Evolutionary conservation across 2,797 vertebrate species (phyloP).

Genomic region (Botia kubotai): DNA sequence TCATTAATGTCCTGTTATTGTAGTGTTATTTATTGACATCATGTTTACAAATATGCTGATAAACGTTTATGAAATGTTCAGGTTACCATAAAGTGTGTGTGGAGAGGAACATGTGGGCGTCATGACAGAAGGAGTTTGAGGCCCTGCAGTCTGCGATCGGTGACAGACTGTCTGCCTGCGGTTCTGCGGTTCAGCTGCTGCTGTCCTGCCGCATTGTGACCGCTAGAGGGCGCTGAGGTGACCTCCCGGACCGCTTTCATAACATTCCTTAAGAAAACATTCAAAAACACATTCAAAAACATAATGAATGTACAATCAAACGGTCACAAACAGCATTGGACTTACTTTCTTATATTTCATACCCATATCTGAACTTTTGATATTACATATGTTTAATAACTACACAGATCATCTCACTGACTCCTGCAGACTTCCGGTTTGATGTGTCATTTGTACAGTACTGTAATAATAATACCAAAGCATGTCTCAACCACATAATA

Average conservation of each 20-base stretch:
- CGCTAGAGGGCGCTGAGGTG: conserved; percentile 77
- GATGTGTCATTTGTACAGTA: background rate
- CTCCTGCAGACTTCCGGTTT: background rate
- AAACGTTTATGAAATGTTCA: background rate
- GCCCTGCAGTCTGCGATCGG: conserved; percentile 40
- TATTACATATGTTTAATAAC: background rate
- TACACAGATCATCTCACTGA: background rate
- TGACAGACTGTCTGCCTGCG: conserved; percentile 51
- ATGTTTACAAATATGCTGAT: background rate
- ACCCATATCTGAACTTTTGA: background rate
- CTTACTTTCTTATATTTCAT: background rate
- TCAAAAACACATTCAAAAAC: background rate
- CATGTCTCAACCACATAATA: background rate
- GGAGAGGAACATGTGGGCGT: background rate
- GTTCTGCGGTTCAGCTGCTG: conserved; percentile 45
- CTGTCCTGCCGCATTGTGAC: conserved; percentile 52
- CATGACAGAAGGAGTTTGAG: conserved; percentile 20
- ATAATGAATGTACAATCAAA: background rate
- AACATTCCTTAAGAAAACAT: too few relatives aligned
- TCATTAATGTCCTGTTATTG: too few relatives aligned
- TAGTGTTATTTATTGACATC: too few relatives aligned
- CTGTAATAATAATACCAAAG: background rate
- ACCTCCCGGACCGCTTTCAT: conserved; percentile 50
- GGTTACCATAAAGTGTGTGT: conserved; percentile 5
- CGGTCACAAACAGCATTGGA: too few relatives aligned